These are phyloP conservation scores for Poecile montanus DNA, from an alignment of 2,797 vertebrate genomes.

Conservation along the genomic window DNA sequence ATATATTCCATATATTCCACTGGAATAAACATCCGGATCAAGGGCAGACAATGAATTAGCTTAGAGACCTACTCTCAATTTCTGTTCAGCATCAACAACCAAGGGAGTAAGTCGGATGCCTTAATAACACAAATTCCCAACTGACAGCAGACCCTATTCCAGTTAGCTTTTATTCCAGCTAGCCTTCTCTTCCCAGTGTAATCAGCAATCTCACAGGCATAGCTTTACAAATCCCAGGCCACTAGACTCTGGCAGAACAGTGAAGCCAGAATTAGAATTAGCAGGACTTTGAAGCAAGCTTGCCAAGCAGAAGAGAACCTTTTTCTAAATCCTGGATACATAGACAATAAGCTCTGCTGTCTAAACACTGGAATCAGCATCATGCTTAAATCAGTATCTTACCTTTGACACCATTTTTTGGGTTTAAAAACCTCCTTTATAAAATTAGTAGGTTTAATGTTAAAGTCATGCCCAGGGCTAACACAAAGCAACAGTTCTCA, in stretches of 20 bases:
- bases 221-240: slow-evolving; percentile 28
- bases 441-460: neutral
- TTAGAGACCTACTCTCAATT: neutral
- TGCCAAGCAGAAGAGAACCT: neutral
- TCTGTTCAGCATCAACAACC: neutral
- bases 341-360: neutral
- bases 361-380: neutral
- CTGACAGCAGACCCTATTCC: neutral
- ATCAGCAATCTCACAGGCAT: neutral
- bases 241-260: neutral
- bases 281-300: neutral
- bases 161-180: neutral
- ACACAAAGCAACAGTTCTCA: neutral
- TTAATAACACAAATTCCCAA: slow-evolving; percentile 25
- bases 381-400: neutral
- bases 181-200: neutral
- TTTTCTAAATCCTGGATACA: neutral
- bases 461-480: neutral
- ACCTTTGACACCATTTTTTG: neutral
- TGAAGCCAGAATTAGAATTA: neutral
- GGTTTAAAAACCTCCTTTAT: neutral
- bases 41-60: neutral
- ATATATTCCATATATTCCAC: too few species aligned
- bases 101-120: neutral
- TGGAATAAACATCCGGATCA: neutral